Evolutionary conservation across 2,888 invertebrate genomes (phyloP).

Genomic region (Epinotia bilunana): DNA sequence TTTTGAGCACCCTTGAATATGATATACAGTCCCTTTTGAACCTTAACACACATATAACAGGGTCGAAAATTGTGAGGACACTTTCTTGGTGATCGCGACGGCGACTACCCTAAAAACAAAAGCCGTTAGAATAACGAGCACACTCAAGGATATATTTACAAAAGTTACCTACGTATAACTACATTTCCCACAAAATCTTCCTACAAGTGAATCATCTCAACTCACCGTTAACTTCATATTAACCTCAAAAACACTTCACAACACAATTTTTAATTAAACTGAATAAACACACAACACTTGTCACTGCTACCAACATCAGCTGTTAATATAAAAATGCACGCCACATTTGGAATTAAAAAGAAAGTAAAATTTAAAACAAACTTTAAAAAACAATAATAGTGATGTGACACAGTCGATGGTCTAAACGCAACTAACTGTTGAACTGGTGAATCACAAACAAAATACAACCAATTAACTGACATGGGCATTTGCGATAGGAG

Average conservation of each 20-base stretch:
- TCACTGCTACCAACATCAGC: slow-evolving; percentile 58
- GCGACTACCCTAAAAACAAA: background rate
- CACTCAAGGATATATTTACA: background rate
- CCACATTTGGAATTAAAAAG: slow-evolving; percentile 63
- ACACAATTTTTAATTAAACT: slow-evolving; percentile 7
- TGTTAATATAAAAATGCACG: slow-evolving; percentile 57
- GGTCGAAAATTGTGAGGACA: too few relatives aligned
- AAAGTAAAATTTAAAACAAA: slow-evolving; percentile 57
- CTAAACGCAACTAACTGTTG: slow-evolving; percentile 73
- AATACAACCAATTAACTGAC: slow-evolving; percentile 78
- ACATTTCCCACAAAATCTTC: slow-evolving; percentile 27
- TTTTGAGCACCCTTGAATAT: too few relatives aligned
- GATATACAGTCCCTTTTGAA: too few relatives aligned
- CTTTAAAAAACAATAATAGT: slow-evolving; percentile 34
- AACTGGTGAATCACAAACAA: slow-evolving; percentile 78
- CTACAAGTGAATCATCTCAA: slow-evolving; percentile 33
- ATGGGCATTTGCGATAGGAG: slow-evolving; percentile 30
- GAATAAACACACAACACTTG: slow-evolving; percentile 52
- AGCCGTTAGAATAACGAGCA: slow-evolving; percentile 8
- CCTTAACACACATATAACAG: too few relatives aligned
- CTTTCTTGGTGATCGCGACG: too few relatives aligned
- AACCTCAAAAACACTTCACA: slow-evolving; percentile 13
- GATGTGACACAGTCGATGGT: slow-evolving; percentile 51
- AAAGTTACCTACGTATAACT: slow-evolving; percentile 12
- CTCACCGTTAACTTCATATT: slow-evolving; percentile 35